phyloP scores from a whole-genome alignment of 1,140 invertebrate species.

The Phortica variegata region DNA sequence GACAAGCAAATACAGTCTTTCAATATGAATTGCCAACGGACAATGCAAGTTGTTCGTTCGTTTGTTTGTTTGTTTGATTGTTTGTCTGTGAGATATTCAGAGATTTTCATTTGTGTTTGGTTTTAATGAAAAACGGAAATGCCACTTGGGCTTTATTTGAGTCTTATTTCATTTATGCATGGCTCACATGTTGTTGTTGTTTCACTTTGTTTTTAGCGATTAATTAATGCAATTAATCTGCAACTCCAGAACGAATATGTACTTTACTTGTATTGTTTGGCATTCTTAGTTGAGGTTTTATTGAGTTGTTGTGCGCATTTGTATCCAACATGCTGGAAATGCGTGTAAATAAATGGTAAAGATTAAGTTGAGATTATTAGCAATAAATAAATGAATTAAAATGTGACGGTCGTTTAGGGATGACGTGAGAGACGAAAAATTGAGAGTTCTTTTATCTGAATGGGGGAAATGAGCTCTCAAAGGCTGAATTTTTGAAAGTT shows the following conservation, averaged over 20 bases:
- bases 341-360: constrained; percentile 44
- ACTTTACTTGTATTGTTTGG: constrained; percentile 6
- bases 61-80: too few relatives aligned
- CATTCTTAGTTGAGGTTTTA: constrained; percentile 17
- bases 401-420: too few relatives aligned
- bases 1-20: too few relatives aligned
- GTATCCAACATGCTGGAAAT: constrained; percentile 22
- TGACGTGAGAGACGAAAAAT: too few relatives aligned
- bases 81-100: too few relatives aligned
- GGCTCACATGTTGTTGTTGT: constrained; percentile 16
- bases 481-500: too few relatives aligned
- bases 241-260: constrained; percentile 20
- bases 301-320: constrained; percentile 49
- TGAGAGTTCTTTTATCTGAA: too few relatives aligned
- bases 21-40: too few relatives aligned
- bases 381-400: constrained; percentile 45
- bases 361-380: constrained; percentile 46
- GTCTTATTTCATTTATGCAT: constrained; percentile 22
- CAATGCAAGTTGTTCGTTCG: too few relatives aligned
- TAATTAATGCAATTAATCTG: constrained; percentile 55
- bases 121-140: constrained; percentile 55
- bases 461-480: too few relatives aligned
- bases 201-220: constrained; percentile 50
- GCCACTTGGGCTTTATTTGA: constrained; percentile 42
- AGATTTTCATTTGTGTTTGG: constrained; percentile 29